Percentiles rank a stretch among this genome's conserved stretches.
These are phyloP conservation scores for Agriopis leucophaearia DNA, from an alignment of 2,888 invertebrate species.

Conservation along the genomic window DNA sequence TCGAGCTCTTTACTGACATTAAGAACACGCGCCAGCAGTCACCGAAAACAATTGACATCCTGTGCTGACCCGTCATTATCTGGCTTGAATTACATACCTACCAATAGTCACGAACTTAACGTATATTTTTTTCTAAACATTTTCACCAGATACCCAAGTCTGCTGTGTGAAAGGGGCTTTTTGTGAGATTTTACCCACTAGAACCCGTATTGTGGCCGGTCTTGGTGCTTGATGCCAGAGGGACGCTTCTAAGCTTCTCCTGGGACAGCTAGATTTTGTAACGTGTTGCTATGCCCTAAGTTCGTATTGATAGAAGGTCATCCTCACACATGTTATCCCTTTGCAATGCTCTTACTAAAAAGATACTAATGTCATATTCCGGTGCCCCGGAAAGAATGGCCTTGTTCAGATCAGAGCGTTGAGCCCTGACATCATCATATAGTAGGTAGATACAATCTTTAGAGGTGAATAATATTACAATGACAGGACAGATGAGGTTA, in stretches of 20 bases:
- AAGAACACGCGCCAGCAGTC: slow-evolving; percentile 51
- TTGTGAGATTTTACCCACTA: too few species aligned
- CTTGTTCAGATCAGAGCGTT: not conserved
- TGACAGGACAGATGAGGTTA: slow-evolving; percentile 26
- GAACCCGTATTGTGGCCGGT: too few species aligned
- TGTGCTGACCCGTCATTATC: slow-evolving; percentile 36
- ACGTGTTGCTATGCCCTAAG: too few species aligned
- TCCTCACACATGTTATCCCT: too few species aligned
- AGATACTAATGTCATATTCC: too few species aligned
- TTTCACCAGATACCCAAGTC: not conserved
- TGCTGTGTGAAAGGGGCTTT: too few species aligned
- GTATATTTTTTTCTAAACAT: not conserved
- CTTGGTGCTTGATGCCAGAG: too few species aligned
- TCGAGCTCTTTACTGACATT: slow-evolving; percentile 59
- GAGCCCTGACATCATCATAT: not conserved
- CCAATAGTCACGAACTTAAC: not conserved
- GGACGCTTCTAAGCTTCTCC: too few species aligned
- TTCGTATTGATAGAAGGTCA: too few species aligned
- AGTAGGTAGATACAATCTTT: not conserved
- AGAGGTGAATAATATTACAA: slow-evolving; percentile 13
- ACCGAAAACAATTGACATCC: slow-evolving; percentile 49
- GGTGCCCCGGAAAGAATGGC: too few species aligned
- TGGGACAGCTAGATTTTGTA: too few species aligned
- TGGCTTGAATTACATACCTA: slow-evolving; percentile 17
- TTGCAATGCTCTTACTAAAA: too few species aligned